Base-by-base conservation (phyloP, 1,140 invertebrate species). In the Pseudomyrmex cubaensis region DNA sequence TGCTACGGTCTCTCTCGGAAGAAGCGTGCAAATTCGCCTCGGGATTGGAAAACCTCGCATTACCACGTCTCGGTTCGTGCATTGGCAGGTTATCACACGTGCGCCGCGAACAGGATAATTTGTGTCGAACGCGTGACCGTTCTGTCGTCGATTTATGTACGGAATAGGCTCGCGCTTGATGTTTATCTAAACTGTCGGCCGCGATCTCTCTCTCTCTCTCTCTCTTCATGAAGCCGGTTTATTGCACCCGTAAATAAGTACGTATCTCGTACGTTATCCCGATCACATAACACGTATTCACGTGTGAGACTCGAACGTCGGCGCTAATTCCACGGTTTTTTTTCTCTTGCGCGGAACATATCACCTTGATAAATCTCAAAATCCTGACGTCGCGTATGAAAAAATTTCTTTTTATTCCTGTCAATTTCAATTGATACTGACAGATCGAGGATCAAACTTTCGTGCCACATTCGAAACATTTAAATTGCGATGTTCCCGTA, bases 91-190 rank as follows among this genome's bases (percentile, higher is more conserved):
- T 87, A 87, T 87, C 85, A 86, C 85, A 85, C 84, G 85, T 86
- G 85, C 61, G 62, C 82, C 67, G 82, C 56, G 82, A 80, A 74
- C 82, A 85, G 78, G 84, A 86, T 89, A 86, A 90, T 90, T 89
- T 85, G 88, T 90, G 89, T 86, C 87, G 88, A 86, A 87, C 88
- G 84, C 90, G 90, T 90, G 90, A 90, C 85, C 84, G 64, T 74
- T 75, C 80, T 84, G 77, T 82, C 84, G 63, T 82, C 85, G 84
- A 89, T 87, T 87, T 87, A 86, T 85, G 80, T 70, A 4, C 78
- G 80, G 84, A 62, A 86, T 77, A 86, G 84, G 35, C 80, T 76
- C 85, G 72, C 72, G 54, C 77, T 57, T 74, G 85, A 84, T 82
- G 66, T 82, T 88, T 90, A 90, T 90, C 87, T 88, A 85, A 87